phyloP scores from a whole-genome alignment of 23 tunicate genomes.

The Styela plicata region DNA sequence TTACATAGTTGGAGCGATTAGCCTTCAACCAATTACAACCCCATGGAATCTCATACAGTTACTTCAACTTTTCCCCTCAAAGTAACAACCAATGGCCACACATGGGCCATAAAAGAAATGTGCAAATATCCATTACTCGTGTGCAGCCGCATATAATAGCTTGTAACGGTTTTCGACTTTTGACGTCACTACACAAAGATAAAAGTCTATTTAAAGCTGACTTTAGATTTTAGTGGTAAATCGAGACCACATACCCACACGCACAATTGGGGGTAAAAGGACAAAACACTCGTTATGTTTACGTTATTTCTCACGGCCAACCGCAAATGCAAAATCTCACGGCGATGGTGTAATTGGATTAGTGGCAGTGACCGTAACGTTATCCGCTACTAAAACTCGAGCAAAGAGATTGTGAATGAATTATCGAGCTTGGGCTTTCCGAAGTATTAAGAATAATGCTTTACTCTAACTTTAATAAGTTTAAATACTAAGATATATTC shows the following conservation, averaged over 20 bases:
- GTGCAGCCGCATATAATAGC: too few species aligned
- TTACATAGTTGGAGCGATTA: not conserved
- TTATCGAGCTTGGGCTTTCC: too few species aligned
- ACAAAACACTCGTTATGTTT: not conserved
- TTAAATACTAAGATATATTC: too few species aligned
- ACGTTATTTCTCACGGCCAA: not conserved
- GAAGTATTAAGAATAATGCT: too few species aligned
- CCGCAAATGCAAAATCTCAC: not conserved
- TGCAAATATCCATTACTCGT: too few species aligned
- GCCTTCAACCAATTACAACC: not conserved
- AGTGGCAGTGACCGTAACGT: slow-evolving; percentile 10
- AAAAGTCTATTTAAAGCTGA: not conserved
- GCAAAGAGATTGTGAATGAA: too few species aligned
- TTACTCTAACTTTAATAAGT: too few species aligned
- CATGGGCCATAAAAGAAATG: too few species aligned
- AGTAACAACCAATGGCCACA: too few species aligned
- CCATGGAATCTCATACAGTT: not conserved
- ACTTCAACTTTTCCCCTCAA: not conserved
- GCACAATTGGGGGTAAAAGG: not conserved
- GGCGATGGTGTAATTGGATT: slow-evolving; percentile 18
- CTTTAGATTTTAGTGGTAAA: not conserved
- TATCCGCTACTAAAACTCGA: not conserved
- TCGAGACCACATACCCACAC: not conserved
- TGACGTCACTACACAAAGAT: not conserved
- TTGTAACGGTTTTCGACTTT: not conserved